Base-by-base conservation (phyloP, 2,113 vertebrate genomes). In the Eira barbara region DNA sequence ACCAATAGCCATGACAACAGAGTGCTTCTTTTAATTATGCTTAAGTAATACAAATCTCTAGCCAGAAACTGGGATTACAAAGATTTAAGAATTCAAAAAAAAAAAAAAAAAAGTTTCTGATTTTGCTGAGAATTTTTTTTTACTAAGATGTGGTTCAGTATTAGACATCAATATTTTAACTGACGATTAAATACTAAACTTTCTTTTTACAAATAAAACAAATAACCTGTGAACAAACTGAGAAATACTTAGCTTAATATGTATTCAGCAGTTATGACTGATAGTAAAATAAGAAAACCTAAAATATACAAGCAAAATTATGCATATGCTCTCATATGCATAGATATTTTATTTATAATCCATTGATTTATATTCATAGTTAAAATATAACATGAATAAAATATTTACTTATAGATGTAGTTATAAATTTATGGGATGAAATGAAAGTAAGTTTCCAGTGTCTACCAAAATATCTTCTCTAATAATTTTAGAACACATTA, bases 291-390 rank as follows among this genome's bases (percentile, higher is more conserved):
- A 89, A 94, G 59, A 94, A 90, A 94, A 93, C 11, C 74, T 80
- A 91, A 97, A 97, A 79, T 59, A 91, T 29, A 84, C 2, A 88
- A 83, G 27, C 12, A 94, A 96, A 93, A 34, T n/a, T 81, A 84
- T 88, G 29, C 10, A 87, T 86, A 85, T 93, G 65, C 21, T 89
- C 80, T 95, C 78, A 95, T 94, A 47, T 76, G 42, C 55, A 76
- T 89, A 89, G 21, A 85, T 93, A 93, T 91, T 97, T 97, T 96
- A 97, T 97, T 98, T 96, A 97, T 96, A 83, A 94, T 95, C 29
- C 45, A 76, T 69, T 97, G 85, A 97, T 95, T 94, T 95, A 84
- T 76, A 95, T 95, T 95, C 47, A 96, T 92, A 92, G 89, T 93
- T 95, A 97, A 96, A 97, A 87, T 91, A 81, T 71, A 96, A 83